These are phyloP conservation scores for Archips xylosteana DNA, from an alignment of 2,888 invertebrate species.

Conservation along the genomic window DNA sequence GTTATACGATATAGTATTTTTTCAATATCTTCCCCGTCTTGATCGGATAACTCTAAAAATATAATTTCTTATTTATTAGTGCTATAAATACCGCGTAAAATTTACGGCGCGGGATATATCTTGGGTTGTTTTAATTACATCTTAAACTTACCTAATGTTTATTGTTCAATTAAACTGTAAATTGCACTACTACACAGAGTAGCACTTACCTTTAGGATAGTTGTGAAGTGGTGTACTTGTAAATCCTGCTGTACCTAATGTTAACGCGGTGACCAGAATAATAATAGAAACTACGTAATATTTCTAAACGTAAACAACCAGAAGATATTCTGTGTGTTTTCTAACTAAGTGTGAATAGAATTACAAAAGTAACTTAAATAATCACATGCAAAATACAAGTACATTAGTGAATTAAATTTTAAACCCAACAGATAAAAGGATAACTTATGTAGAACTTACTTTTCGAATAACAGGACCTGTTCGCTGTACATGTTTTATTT, in stretches of 20 bases:
- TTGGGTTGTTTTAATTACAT: background rate
- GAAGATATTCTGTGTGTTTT: too few species aligned
- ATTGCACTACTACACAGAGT: background rate
- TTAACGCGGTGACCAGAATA: background rate
- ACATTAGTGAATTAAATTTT: too few species aligned
- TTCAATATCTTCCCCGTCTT: slow-evolving; percentile 16
- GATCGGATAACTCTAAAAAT: slow-evolving; percentile 16
- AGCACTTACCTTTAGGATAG: background rate
- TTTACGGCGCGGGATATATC: background rate
- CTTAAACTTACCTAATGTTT: background rate
- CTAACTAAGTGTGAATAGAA: too few species aligned
- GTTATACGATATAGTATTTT: slow-evolving; percentile 16
- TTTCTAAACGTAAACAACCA: too few species aligned
- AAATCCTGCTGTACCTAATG: background rate
- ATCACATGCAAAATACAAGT: too few species aligned
- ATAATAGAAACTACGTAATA: too few species aligned
- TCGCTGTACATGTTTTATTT: too few species aligned
- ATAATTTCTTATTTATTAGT: slow-evolving; percentile 27
- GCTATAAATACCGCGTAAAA: slow-evolving; percentile 29
- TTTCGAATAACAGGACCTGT: too few species aligned
- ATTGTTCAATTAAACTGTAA: background rate
- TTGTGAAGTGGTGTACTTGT: background rate
- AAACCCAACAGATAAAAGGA: too few species aligned
- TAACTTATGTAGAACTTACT: too few species aligned
- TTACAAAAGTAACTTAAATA: too few species aligned